Percentiles rank a stretch among this genome's conserved stretches.
Conservation (phyloP, 2,113 vertebrate genomes). For the Pantherophis guttatus region DNA sequence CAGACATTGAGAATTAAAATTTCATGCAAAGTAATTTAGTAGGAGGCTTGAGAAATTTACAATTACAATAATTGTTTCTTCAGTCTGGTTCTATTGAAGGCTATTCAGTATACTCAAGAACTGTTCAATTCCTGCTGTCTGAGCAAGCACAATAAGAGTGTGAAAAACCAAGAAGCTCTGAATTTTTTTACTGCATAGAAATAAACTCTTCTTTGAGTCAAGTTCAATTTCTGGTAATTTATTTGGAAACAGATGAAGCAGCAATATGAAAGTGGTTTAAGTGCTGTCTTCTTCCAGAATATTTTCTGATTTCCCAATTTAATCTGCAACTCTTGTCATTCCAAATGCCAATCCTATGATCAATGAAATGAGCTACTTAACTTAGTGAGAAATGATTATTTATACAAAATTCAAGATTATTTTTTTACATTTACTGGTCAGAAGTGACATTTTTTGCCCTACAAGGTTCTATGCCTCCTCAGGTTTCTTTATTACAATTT, state of each 20-base stretch:
- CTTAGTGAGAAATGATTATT: not conserved
- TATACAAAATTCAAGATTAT: not conserved
- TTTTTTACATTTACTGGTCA: not conserved
- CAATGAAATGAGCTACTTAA: not conserved
- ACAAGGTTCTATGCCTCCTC: not conserved
- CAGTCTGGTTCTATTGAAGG: conserved; percentile 7
- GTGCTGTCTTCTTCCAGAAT: not conserved
- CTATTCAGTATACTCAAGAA: conserved; percentile 24
- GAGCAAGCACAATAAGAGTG: not conserved
- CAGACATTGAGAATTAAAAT: not conserved
- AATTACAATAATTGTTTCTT: conserved; percentile 20
- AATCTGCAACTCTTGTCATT: not conserved
- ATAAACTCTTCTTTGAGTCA: not conserved
- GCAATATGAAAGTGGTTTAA: not conserved
- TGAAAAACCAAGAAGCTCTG: not conserved
- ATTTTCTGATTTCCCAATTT: not conserved
- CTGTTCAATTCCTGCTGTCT: conserved; percentile 9
- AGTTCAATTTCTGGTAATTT: not conserved
- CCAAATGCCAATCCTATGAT: not conserved
- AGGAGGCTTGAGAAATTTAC: conserved; percentile 17
- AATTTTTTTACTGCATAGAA: not conserved
- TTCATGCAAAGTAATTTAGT: conserved; percentile 19
- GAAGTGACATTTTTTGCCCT: not conserved
- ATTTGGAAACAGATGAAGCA: not conserved
- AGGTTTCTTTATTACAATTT: not conserved